phyloP scores from a whole-genome alignment of 2,888 invertebrate species.

The Acronicta leporina region DNA sequence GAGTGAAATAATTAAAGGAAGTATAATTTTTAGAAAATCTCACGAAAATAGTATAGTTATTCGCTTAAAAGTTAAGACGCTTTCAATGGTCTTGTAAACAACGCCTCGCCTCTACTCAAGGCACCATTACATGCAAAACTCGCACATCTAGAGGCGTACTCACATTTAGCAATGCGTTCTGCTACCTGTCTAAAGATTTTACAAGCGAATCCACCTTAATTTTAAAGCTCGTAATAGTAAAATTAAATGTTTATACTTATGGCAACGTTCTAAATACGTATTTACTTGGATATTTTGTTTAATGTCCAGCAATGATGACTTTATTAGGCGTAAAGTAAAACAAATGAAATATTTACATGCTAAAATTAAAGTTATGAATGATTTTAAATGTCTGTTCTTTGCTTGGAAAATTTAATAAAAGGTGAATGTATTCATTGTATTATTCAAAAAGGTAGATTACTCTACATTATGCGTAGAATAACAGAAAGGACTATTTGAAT shows the following conservation, averaged over 20 bases:
- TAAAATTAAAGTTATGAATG: slow-evolving; percentile 3
- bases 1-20: background rate
- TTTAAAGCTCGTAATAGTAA: slow-evolving; percentile 19
- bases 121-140: slow-evolving; percentile 5
- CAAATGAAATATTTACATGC: background rate
- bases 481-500: background rate
- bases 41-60: background rate
- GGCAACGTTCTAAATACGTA: background rate
- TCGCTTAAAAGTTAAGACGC: background rate
- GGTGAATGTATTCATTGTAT: background rate
- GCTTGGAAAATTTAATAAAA: slow-evolving; percentile 2
- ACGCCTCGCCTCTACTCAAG: background rate
- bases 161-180: slow-evolving; percentile 8
- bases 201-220: slow-evolving; percentile 12
- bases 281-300: slow-evolving; percentile 18
- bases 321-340: background rate
- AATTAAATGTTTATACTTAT: slow-evolving; percentile 12
- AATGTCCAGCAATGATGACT: background rate
- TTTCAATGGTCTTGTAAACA: slow-evolving; percentile 1
- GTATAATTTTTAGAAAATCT: background rate
- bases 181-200: slow-evolving; percentile 22
- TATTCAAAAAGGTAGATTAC: background rate
- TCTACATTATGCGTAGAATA: background rate
- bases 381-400: background rate
- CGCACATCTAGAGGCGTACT: background rate